Percentiles rank a stretch among this genome's conserved stretches.
These are phyloP conservation scores for Palythoa grandiflora DNA, from an alignment of 92 coral and sea anemone genomes.

Conservation along the genomic window DNA sequence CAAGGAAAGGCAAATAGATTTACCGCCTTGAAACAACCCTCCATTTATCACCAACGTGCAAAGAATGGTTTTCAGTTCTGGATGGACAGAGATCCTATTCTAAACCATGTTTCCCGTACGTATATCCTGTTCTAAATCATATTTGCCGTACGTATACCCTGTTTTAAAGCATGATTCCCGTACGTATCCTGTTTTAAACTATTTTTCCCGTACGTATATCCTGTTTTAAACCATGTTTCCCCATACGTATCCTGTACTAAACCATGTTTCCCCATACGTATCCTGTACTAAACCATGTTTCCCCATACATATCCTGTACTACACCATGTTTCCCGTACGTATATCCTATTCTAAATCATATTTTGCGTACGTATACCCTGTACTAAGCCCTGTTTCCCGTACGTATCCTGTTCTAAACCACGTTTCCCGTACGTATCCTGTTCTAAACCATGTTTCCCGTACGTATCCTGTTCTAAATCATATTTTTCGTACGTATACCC, in stretches of 20 bases:
- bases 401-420: slow-evolving; percentile 62
- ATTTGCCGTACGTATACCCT: too few relatives aligned
- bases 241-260: too few relatives aligned
- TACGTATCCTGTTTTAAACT: slow-evolving; percentile 62
- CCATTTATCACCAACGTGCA: slow-evolving; percentile 83
- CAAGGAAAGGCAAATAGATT: slow-evolving; percentile 24
- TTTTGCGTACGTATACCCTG: too few relatives aligned
- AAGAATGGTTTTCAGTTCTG: slow-evolving; percentile 89
- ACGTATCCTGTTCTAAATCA: too few relatives aligned
- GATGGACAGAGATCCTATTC: slow-evolving; percentile 80
- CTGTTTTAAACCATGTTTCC: background rate
- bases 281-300: slow-evolving; percentile 71
- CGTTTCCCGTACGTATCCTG: slow-evolving; percentile 67
- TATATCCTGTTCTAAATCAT: background rate
- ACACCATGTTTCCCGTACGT: too few relatives aligned
- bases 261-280: background rate
- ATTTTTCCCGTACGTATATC: slow-evolving; percentile 71
- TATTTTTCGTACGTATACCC: background rate
- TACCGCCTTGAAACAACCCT: slow-evolving; percentile 52
- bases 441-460: too few relatives aligned
- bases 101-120: slow-evolving; percentile 79
- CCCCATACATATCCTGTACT: slow-evolving; percentile 69
- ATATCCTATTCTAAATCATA: too few relatives aligned
- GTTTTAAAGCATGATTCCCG: too few relatives aligned
- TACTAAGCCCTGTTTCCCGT: too few relatives aligned